Conservation (phyloP, 2,888 invertebrate genomes). For the Drosophila prolongata region DNA sequence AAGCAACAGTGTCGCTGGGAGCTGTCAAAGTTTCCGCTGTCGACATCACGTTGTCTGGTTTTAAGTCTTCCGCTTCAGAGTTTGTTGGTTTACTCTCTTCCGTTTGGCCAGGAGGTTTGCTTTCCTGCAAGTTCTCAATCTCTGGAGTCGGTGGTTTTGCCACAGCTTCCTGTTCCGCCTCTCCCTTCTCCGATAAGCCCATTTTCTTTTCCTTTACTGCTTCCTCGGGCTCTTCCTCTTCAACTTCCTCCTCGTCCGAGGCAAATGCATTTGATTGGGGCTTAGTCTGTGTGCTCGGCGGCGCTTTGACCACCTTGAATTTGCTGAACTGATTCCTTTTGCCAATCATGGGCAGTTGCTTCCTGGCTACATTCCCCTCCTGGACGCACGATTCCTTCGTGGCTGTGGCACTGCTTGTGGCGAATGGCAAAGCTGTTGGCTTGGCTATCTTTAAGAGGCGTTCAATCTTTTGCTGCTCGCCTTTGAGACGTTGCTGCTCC, state of each 20-base stretch:
- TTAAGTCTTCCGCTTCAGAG: conserved; percentile 30
- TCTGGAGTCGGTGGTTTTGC: conserved; percentile 16
- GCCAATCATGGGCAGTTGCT: conserved; percentile 85
- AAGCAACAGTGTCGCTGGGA: conserved; percentile 25
- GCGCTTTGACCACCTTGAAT: conserved; percentile 75
- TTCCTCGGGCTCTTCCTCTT: conserved; percentile 51
- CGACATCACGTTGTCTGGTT: conserved; percentile 26
- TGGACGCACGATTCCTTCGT: not conserved
- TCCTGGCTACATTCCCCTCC: conserved; percentile 38
- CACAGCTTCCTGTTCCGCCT: conserved; percentile 21
- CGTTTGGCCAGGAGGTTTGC: conserved; percentile 13
- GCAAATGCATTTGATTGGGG: conserved; percentile 59
- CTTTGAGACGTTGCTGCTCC: conserved; percentile 88
- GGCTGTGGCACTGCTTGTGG: conserved; percentile 71
- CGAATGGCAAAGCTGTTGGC: conserved; percentile 87
- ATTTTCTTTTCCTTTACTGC: not conserved
- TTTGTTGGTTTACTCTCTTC: conserved; percentile 34
- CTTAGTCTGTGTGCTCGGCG: conserved; percentile 43
- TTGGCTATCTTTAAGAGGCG: conserved; percentile 90
- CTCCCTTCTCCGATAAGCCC: not conserved
- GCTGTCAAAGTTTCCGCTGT: conserved; percentile 24
- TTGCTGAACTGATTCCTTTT: conserved; percentile 83
- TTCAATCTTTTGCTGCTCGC: conserved; percentile 88
- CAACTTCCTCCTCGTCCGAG: conserved; percentile 71
- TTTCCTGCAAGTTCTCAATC: conserved; percentile 20